Evolutionary conservation across 2,113 vertebrate genomes (phyloP).

Genomic region (Nothoprocta perdicaria): DNA sequence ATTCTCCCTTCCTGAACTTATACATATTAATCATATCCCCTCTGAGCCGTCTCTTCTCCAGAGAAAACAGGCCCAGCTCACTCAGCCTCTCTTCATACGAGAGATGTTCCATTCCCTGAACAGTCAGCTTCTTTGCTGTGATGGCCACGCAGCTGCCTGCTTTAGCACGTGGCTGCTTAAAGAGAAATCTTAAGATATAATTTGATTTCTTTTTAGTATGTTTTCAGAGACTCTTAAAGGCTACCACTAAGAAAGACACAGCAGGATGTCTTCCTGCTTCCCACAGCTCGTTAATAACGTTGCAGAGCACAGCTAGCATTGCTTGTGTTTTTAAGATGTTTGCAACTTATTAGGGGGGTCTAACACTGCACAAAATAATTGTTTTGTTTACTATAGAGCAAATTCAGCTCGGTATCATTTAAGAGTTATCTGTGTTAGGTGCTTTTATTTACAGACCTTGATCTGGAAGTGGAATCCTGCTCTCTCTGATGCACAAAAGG

Average conservation of each 20-base stretch:
- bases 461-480: neutral
- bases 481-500: neutral
- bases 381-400: neutral
- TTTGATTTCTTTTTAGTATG: neutral
- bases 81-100: too few relatives aligned
- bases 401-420: neutral
- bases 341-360: neutral
- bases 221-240: neutral
- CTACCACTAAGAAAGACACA: neutral
- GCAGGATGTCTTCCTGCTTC: neutral
- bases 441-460: neutral
- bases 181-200: neutral
- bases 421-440: neutral
- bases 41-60: too few relatives aligned
- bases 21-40: too few relatives aligned
- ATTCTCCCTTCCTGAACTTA: too few relatives aligned
- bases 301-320: neutral
- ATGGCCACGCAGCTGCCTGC: neutral
- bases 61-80: too few relatives aligned
- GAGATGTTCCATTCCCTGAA: too few relatives aligned
- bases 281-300: neutral
- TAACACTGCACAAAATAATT: neutral
- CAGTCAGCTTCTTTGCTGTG: neutral
- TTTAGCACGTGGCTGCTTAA: neutral
- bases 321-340: neutral